A percentile compares a stretch with the other conserved stretches of the same genome.
Evolutionary conservation across 1,140 invertebrate species (phyloP).

Genomic region (Cydia fagiglandana): DNA sequence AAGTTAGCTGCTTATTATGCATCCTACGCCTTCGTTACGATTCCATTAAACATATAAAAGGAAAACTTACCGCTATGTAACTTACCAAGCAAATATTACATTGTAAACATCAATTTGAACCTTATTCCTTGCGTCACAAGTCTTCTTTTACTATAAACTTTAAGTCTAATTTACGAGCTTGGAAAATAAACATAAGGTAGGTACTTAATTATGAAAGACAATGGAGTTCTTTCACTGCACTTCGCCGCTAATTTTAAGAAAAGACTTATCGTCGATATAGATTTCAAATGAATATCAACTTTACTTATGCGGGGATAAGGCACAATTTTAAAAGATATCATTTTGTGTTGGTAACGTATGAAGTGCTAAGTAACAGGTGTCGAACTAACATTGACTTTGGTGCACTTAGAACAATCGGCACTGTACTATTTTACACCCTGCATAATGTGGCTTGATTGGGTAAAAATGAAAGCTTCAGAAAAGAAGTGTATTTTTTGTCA

Average conservation of each 20-base stretch:
- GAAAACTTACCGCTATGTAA: background rate
- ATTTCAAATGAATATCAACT: background rate
- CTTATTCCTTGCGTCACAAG: background rate
- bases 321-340: background rate
- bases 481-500: too few species aligned
- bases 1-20: background rate
- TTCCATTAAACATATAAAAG: background rate
- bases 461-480: background rate
- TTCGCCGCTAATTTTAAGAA: background rate
- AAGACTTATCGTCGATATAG: background rate
- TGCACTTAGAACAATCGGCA: background rate
- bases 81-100: background rate
- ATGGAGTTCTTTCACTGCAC: background rate
- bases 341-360: background rate
- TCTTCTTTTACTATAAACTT: background rate
- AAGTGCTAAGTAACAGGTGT: constrained; percentile 22
- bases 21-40: background rate
- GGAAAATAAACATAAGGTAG: background rate
- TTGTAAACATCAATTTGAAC: background rate
- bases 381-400: constrained; percentile 9
- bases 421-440: constrained; percentile 11
- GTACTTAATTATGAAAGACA: constrained; percentile 5
- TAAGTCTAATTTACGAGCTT: background rate
- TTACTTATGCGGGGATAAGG: background rate
- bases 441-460: background rate